These are phyloP conservation scores for Thelaira solivaga DNA, from an alignment of 2,888 invertebrate genomes.

Conservation along the genomic window DNA sequence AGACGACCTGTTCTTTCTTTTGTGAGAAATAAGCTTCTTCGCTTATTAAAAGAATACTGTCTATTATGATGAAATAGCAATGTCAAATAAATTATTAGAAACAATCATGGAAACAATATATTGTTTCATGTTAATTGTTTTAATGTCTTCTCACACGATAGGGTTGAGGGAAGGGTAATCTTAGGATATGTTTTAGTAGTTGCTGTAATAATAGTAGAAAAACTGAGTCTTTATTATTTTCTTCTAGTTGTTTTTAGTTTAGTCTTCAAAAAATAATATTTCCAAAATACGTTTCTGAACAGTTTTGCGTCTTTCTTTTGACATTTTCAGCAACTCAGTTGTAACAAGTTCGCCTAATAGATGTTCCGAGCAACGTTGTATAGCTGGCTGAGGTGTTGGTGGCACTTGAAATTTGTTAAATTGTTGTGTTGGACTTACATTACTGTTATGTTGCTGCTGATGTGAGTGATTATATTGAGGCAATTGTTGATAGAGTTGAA, in stretches of 20 bases:
- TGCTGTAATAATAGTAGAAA: slow-evolving; percentile 12
- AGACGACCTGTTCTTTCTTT: too few relatives aligned
- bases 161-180: not conserved
- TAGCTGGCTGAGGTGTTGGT: slow-evolving; percentile 63
- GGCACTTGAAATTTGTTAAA: slow-evolving; percentile 72
- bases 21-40: too few relatives aligned
- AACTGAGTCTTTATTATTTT: slow-evolving; percentile 38
- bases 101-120: not conserved
- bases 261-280: slow-evolving; percentile 77
- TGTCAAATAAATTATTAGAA: too few relatives aligned
- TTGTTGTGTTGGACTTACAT: slow-evolving; percentile 62
- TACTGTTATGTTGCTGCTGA: slow-evolving; percentile 66
- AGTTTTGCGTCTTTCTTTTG: slow-evolving; percentile 74
- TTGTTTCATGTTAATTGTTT: not conserved
- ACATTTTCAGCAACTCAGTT: slow-evolving; percentile 76
- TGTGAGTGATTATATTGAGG: slow-evolving; percentile 68
- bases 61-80: too few relatives aligned
- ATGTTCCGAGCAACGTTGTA: slow-evolving; percentile 75
- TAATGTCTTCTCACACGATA: not conserved
- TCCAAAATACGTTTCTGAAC: slow-evolving; percentile 76
- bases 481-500: slow-evolving; percentile 75
- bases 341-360: slow-evolving; percentile 76
- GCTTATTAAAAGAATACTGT: too few relatives aligned
- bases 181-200: slow-evolving; percentile 40
- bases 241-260: slow-evolving; percentile 36